Percentiles rank a stretch among this genome's conserved stretches.
Conservation (phyloP, 2,113 vertebrate genomes). For the Oxyruncus cristatus region DNA sequence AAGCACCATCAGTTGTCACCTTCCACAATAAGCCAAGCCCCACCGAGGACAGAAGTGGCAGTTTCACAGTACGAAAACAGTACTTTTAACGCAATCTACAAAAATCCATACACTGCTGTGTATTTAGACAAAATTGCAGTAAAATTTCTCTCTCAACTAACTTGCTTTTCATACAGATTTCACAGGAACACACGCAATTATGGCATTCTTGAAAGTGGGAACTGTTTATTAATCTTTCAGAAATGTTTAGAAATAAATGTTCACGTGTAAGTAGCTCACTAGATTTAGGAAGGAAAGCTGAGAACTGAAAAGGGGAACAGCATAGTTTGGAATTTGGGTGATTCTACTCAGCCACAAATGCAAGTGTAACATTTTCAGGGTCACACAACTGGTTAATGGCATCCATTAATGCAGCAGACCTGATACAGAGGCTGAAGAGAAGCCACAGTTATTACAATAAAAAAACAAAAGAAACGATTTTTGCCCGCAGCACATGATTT, state of each 20-base stretch:
- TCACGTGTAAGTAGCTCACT: not conserved
- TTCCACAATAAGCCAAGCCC: not conserved
- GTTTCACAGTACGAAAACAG: not conserved
- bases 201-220: not conserved
- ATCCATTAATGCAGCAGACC: not conserved
- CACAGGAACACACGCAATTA: not conserved
- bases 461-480: not conserved
- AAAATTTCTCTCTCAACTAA: not conserved
- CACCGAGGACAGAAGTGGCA: not conserved
- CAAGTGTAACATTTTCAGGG: not conserved
- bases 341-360: not conserved
- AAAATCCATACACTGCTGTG: not conserved
- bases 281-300: not conserved
- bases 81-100: not conserved
- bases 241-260: not conserved
- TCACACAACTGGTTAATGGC: not conserved
- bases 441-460: conserved; percentile 1
- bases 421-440: not conserved
- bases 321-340: not conserved
- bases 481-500: conserved; percentile 12
- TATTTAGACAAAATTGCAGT: not conserved
- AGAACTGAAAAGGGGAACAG: not conserved
- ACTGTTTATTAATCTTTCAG: not conserved
- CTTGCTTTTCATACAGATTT: not conserved
- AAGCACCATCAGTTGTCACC: not conserved